phyloP scores from a whole-genome alignment of 1,140 invertebrate species.

The Drosophila tropicalis region DNA sequence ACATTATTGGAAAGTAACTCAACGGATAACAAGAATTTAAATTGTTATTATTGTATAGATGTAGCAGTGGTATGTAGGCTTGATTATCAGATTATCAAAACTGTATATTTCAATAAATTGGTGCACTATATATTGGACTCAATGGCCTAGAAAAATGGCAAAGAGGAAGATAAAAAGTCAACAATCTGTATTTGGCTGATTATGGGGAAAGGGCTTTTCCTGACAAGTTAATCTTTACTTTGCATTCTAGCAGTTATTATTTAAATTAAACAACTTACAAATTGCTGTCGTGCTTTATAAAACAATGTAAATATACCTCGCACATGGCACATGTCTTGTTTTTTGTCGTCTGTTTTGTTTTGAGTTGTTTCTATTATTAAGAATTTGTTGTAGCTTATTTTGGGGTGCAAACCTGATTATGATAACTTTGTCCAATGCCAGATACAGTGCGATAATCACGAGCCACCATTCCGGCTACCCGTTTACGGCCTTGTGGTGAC shows the following conservation, averaged over 20 bases:
- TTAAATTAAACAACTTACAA: too few species aligned
- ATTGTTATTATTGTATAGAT: slow-evolving; percentile 42
- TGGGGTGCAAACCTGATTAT: slow-evolving; percentile 83
- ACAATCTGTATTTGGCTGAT: background rate
- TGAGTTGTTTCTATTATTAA: slow-evolving; percentile 21
- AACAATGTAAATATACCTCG: slow-evolving; percentile 7
- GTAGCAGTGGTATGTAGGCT: slow-evolving; percentile 17
- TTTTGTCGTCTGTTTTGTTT: slow-evolving; percentile 49
- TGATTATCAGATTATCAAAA: slow-evolving; percentile 52
- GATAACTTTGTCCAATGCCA: slow-evolving; percentile 83
- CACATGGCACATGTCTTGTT: slow-evolving; percentile 37
- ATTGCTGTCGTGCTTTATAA: too few species aligned
- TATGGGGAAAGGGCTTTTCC: background rate
- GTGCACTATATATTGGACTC: slow-evolving; percentile 52
- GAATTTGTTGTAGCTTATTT: slow-evolving; percentile 63
- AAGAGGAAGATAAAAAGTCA: background rate
- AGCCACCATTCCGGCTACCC: slow-evolving; percentile 87
- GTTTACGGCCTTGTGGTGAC: slow-evolving; percentile 89
- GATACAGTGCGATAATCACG: slow-evolving; percentile 84
- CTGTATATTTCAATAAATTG: slow-evolving; percentile 35
- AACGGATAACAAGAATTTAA: slow-evolving; percentile 12
- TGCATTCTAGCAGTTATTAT: too few species aligned
- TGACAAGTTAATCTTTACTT: background rate
- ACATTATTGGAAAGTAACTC: slow-evolving; percentile 58
- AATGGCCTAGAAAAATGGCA: slow-evolving; percentile 7